Percentiles rank a stretch among this genome's conserved stretches.
These are phyloP conservation scores for Eptatretus atami DNA, from an alignment of 2,797 vertebrate genomes.

Conservation along the genomic window DNA sequence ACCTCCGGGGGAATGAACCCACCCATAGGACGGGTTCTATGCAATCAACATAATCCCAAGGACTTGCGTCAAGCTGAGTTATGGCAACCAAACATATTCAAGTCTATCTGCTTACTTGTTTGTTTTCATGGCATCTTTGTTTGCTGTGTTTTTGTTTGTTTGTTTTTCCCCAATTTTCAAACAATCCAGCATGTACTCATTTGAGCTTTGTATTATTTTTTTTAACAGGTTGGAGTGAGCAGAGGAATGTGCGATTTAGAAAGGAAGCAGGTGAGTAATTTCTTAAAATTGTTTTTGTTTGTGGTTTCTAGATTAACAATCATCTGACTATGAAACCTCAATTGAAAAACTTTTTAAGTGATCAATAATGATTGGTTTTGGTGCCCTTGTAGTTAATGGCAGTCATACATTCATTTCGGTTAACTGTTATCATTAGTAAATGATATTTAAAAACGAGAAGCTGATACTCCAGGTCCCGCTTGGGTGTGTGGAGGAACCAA, in stretches of 20 bases:
- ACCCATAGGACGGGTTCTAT: no score
- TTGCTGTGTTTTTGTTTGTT: background rate
- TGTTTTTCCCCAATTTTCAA: background rate
- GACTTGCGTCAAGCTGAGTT: no score
- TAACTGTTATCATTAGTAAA: background rate
- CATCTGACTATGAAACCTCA: background rate
- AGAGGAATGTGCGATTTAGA: constrained; percentile 52
- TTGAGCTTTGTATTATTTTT: constrained; percentile 11
- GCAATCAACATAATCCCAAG: no score
- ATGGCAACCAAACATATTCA: no score
- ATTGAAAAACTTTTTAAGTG: background rate
- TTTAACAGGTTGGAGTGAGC: constrained; percentile 49
- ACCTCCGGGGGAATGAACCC: no score
- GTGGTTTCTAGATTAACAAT: background rate
- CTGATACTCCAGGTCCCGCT: no score
- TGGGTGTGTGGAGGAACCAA: no score
- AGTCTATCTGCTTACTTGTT: no score
- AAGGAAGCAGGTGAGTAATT: constrained; percentile 44
- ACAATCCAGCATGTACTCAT: constrained; percentile 2
- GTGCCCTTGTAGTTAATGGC: no score
- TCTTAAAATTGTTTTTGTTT: background rate
- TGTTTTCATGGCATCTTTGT: background rate
- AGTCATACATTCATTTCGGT: background rate
- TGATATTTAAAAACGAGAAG: no score
- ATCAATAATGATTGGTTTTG: background rate